Base-by-base conservation (phyloP, 1,140 invertebrate species). In the Theocolax elegans region DNA sequence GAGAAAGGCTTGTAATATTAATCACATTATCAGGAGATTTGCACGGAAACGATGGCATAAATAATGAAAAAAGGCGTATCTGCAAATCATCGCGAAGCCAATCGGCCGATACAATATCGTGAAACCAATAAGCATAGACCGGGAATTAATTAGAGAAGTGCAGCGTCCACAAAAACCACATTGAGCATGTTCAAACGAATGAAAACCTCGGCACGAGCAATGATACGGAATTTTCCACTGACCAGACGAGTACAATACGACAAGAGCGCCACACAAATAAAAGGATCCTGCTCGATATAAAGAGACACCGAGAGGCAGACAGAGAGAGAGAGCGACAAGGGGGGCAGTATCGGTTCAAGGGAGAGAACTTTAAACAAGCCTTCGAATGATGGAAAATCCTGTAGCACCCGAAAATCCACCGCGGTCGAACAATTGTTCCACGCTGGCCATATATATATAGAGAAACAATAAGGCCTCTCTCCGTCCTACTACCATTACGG, bases 401-500 rank as follows among this genome's bases (percentile, higher is more conserved):
- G 21, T 54, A 65, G 17, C 2, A 27, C 6, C 15, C 40, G 40
- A 56, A 58, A 67, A 67, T 46, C 40, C 51, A 8, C 6, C 13
- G n/a, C n/a, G 51, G 27, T 40, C 35, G 62, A 44, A 67, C 51
- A 48, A 46, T 67, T 35, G 25, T 21, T 10, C 64, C 1, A n/a
- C n/a, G n/a, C n/a, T n/a, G n/a, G n/a, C n/a, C n/a, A n/a, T n/a
- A n/a, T n/a, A n/a, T n/a, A n/a, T n/a, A n/a, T n/a, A 10, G 17
- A 38, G 40, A 48, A 42, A 62, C 59, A 62, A 62, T 62, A 42
- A 17, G 19, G 23, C 51, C 27, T n/a, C n/a, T n/a, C n/a, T n/a
- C n/a, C n/a, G n/a, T n/a, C n/a, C n/a, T n/a, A n/a, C 42, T 9
- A n/a, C 15, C 51, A 8, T n/a, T n/a, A 19, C 17, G 27, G 19